Conservation (phyloP, 2,113 vertebrate genomes). For the Rhombomys opimus region DNA sequence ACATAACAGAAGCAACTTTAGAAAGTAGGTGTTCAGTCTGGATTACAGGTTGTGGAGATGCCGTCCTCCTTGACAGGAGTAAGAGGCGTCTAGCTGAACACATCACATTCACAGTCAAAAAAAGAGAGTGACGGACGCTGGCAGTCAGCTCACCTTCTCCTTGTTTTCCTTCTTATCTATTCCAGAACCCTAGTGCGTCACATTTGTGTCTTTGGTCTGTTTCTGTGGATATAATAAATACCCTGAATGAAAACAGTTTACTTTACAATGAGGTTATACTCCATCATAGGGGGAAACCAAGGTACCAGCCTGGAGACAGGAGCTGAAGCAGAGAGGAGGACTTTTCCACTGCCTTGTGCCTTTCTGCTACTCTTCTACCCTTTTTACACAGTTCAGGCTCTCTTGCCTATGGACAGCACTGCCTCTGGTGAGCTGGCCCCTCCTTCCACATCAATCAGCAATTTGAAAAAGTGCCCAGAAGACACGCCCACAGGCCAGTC, state of each 20-base stretch:
- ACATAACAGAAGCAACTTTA: neutral
- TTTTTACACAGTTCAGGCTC: neutral
- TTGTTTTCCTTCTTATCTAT: neutral
- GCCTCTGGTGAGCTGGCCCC: rapidly evolving
- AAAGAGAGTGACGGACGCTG: too few species aligned
- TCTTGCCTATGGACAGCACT: neutral
- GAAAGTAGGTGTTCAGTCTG: neutral
- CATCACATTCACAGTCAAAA: neutral
- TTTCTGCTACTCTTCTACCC: too few species aligned
- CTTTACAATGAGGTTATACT: neutral
- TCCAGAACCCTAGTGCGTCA: neutral
- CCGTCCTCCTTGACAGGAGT: too few species aligned
- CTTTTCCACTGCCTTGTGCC: neutral
- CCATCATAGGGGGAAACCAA: too few species aligned
- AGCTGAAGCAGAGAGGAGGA: neutral
- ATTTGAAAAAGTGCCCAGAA: neutral
- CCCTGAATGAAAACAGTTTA: neutral
- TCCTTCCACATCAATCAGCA: neutral
- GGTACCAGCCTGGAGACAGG: neutral
- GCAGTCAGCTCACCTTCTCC: neutral
- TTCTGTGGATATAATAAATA: neutral
- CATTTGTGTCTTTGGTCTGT: neutral
- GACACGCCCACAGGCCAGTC: too few species aligned
- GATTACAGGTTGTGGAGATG: too few species aligned
- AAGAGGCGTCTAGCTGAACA: neutral